Conservation (phyloP, 1,140 invertebrate genomes). For the Macrocentrus cingulum region DNA sequence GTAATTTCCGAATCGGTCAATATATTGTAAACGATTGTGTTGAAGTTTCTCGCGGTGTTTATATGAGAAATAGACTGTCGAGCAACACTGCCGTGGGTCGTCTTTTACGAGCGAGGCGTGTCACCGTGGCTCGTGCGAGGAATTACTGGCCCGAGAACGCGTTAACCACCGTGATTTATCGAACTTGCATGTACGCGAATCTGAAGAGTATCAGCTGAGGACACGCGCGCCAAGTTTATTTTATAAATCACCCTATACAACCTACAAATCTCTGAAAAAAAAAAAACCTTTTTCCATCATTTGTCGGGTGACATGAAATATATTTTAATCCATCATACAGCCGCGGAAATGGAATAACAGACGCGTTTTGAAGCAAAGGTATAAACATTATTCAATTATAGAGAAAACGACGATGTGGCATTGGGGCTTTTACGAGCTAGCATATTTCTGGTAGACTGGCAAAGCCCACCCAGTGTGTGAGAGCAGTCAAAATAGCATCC, state of each 20-base stretch:
- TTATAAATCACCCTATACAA: too few species aligned
- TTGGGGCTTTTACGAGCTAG: slow-evolving; percentile 56
- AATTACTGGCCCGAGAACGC: slow-evolving; percentile 14
- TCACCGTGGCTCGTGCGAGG: slow-evolving; percentile 23
- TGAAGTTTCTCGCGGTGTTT: background rate
- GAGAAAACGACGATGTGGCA: too few species aligned
- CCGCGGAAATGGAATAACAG: too few species aligned
- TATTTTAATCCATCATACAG: too few species aligned
- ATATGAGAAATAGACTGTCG: slow-evolving; percentile 17
- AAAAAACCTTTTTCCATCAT: too few species aligned
- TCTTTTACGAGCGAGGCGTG: slow-evolving; percentile 28
- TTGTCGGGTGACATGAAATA: too few species aligned
- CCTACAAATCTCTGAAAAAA: too few species aligned
- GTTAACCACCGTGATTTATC: slow-evolving; percentile 23
- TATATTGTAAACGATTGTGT: background rate
- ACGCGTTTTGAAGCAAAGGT: too few species aligned
- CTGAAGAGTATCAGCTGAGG: background rate
- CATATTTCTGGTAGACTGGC: slow-evolving; percentile 48
- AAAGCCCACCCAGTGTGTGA: slow-evolving; percentile 43
- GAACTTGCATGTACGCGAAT: slow-evolving; percentile 20
- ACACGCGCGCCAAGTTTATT: slow-evolving; percentile 10
- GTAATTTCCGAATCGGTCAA: background rate
- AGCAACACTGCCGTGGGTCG: slow-evolving; percentile 1
- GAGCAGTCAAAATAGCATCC: slow-evolving; percentile 56
- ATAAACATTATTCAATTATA: too few species aligned